These are phyloP conservation scores for Ivindomyrus marchei DNA, from an alignment of 2,113 vertebrate species.

Conservation along the genomic window DNA sequence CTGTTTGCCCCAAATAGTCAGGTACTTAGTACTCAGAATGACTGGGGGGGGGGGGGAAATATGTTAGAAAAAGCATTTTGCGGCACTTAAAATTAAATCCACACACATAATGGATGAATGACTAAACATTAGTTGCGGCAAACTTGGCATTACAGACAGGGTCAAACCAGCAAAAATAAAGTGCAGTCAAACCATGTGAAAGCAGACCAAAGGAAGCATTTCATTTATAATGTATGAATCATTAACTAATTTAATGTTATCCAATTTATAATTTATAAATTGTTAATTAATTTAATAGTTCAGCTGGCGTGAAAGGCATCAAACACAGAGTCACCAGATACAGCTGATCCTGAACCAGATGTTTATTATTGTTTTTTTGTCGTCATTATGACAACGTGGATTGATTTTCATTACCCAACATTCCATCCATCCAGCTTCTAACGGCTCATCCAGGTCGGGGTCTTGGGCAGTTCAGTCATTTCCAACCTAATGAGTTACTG, in stretches of 20 bases:
- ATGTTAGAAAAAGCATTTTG: neutral
- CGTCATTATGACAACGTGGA: neutral
- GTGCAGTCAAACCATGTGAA: neutral
- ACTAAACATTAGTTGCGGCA: neutral
- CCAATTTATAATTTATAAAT: neutral
- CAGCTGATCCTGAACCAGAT: neutral
- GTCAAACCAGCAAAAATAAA: neutral
- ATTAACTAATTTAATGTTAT: neutral
- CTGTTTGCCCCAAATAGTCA: too few relatives aligned
- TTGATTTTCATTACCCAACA: neutral
- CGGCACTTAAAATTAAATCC: neutral
- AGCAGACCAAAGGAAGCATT: neutral
- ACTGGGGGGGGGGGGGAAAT: neutral
- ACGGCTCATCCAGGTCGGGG: neutral
- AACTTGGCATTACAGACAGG: neutral
- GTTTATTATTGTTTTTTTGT: neutral
- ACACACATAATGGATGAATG: neutral
- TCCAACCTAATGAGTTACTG: neutral
- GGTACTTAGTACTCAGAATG: neutral
- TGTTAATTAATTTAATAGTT: neutral
- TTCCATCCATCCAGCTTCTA: neutral
- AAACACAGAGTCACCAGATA: neutral
- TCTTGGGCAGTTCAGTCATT: neutral
- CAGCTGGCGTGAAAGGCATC: neutral
- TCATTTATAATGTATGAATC: neutral